Base-by-base conservation (phyloP, 2,797 vertebrate species). In the Pygocentrus nattereri region DNA sequence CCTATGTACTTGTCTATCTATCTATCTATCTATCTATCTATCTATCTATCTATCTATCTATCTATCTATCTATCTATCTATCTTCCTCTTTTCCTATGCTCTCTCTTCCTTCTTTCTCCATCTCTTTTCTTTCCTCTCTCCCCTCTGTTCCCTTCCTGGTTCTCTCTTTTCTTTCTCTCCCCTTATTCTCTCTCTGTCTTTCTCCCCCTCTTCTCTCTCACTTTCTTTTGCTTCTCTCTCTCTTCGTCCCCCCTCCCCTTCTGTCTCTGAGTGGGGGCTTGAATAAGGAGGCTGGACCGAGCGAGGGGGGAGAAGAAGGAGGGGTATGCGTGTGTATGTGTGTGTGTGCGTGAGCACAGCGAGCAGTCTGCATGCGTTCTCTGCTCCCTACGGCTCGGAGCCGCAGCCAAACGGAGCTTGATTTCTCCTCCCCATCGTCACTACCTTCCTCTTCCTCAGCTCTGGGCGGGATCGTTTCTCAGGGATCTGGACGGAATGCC, bases 401-500 rank as follows among this genome's bases (percentile, higher is more conserved):
- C 85, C 50, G 52, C 84, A 86, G 82, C 74, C 67, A 83, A 82
- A 84, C 84, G 77, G 76, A 82, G 69, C 82, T 56, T 78, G 34
- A 64, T 77, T 41, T 47, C 61, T 69, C 81, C 52, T 67, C 56
- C 69, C 54, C 58, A 68, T 44, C 68, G 71, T 50, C 73, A 59
- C n/a, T 23, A 69, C 73, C 84, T 52, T 81, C 71, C 71, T 52
- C 56, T 38, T 78, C 81, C 80, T 82, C 80, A 12, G 64, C 76
- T 5, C 79, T n/a, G 15, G 30, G 73, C 76, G 34, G 50, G 79
- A 62, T 74, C 84, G 49, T 23, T 82, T 85, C 78, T 88, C 83
- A 82, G 75, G 83, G 84, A 84, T 83, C 87, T 84, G 65, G 52
- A 74, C 87, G 88, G 82, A 85, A 93, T 92, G 92, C 80, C 91